Conservation (phyloP, 2,797 vertebrate genomes). For the Luscinia luscinia region DNA sequence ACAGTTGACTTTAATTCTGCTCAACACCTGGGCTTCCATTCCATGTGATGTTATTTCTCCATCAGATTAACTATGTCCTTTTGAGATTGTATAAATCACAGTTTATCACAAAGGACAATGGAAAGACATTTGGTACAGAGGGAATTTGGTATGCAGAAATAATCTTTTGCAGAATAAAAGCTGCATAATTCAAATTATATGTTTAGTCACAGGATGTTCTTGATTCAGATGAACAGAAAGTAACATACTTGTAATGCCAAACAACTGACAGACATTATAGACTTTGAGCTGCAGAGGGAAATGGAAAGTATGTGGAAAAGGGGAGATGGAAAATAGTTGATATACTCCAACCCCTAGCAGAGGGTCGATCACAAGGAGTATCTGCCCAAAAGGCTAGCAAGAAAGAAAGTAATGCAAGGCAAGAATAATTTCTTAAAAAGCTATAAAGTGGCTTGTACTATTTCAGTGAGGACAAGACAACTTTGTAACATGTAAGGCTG, state of each 20-base stretch:
- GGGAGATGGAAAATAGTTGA: background rate
- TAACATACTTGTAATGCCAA: background rate
- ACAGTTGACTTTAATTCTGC: constrained; percentile 22
- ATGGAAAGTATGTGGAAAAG: background rate
- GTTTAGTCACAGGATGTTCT: constrained; percentile 32
- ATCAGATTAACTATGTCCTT: constrained; percentile 2
- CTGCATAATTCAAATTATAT: constrained; percentile 39
- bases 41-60: background rate
- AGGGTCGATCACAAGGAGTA: background rate
- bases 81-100: background rate
- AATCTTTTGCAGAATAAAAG: constrained; percentile 2
- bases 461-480: background rate
- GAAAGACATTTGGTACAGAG: constrained; percentile 1
- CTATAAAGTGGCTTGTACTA: background rate
- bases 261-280: background rate
- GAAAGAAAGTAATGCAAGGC: background rate
- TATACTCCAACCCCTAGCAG: background rate
- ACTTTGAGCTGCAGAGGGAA: background rate
- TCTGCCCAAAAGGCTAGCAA: background rate
- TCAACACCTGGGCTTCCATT: background rate
- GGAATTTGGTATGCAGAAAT: constrained; percentile 23
- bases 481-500: background rate
- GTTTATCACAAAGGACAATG: constrained; percentile 12
- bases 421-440: background rate
- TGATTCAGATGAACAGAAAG: constrained; percentile 16